Evolutionary conservation across 2,113 vertebrate genomes (phyloP).

Genomic region (Anoplopoma fimbria): DNA sequence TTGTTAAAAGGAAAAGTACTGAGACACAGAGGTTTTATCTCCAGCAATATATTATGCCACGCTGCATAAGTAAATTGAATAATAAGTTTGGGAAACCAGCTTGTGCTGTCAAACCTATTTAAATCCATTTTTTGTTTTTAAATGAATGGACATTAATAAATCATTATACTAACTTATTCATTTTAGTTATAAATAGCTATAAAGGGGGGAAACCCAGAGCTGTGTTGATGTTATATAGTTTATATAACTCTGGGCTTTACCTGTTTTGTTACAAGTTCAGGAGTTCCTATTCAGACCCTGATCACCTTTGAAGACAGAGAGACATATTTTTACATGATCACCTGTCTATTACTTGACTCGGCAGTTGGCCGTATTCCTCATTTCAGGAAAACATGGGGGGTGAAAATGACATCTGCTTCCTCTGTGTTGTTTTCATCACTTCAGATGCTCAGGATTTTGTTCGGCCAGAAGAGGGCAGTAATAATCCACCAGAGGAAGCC

Average conservation of each 20-base stretch:
- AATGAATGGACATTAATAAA: neutral
- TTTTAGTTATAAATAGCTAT: neutral
- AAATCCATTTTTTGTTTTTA: neutral
- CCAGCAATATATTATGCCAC: neutral
- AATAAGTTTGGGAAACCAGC: neutral
- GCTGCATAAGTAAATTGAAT: neutral
- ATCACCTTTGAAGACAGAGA: neutral
- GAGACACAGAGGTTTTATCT: neutral
- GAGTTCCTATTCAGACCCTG: neutral
- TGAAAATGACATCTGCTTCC: conserved; percentile 11
- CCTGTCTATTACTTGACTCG: neutral
- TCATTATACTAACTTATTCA: neutral
- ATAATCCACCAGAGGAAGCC: conserved; percentile 61
- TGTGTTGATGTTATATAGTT: neutral
- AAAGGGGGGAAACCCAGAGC: neutral
- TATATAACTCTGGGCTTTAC: neutral
- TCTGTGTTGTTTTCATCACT: neutral
- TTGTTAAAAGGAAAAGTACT: neutral
- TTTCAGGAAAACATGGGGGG: neutral
- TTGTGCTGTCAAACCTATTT: neutral
- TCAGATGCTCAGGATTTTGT: neutral
- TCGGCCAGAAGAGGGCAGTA: conserved; percentile 82
- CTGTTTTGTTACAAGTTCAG: neutral
- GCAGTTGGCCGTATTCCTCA: conserved; percentile 1
- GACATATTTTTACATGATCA: neutral